A percentile compares a stretch with the other conserved stretches of the same genome.
These are phyloP conservation scores for Linhomoeus sp. DNA, from an alignment of 2,888 invertebrate species.

Conservation along the genomic window DNA sequence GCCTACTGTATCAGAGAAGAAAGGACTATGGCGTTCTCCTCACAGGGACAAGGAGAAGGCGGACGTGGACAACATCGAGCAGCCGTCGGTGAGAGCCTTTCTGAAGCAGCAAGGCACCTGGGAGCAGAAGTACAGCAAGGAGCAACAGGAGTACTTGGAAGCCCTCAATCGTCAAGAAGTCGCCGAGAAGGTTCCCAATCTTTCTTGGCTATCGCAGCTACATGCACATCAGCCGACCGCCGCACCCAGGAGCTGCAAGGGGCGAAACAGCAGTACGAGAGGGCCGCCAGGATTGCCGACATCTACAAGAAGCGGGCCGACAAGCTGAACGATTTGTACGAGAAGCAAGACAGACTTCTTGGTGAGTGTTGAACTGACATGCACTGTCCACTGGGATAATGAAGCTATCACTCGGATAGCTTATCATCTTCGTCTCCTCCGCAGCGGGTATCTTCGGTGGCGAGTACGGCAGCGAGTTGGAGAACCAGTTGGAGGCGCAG, in stretches of 20 bases:
- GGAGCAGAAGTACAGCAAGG: conserved; percentile 27
- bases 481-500: conserved; percentile 35
- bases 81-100: conserved; percentile 28
- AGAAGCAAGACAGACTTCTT: conserved; percentile 33
- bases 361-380: conserved; percentile 19
- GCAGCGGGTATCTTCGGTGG: conserved; percentile 35
- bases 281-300: conserved; percentile 25
- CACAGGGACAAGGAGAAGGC: conserved; percentile 30
- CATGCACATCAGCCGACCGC: conserved; percentile 24
- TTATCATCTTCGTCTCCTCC: conserved; percentile 2
- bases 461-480: conserved; percentile 35
- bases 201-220: conserved; percentile 21
- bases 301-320: conserved; percentile 27
- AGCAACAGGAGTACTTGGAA: conserved; percentile 32
- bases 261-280: conserved; percentile 23
- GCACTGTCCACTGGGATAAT: not conserved
- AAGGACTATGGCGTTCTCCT: too few species aligned
- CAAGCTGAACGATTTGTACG: conserved; percentile 30
- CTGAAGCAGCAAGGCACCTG: conserved; percentile 28
- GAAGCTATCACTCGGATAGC: not conserved
- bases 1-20: too few species aligned
- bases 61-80: conserved; percentile 30
- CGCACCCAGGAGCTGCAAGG: conserved; percentile 28
- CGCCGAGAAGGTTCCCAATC: conserved; percentile 21
- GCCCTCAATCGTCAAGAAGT: conserved; percentile 31